Conservation (phyloP, 1,140 invertebrate species). For the Saxidomus purpurata region DNA sequence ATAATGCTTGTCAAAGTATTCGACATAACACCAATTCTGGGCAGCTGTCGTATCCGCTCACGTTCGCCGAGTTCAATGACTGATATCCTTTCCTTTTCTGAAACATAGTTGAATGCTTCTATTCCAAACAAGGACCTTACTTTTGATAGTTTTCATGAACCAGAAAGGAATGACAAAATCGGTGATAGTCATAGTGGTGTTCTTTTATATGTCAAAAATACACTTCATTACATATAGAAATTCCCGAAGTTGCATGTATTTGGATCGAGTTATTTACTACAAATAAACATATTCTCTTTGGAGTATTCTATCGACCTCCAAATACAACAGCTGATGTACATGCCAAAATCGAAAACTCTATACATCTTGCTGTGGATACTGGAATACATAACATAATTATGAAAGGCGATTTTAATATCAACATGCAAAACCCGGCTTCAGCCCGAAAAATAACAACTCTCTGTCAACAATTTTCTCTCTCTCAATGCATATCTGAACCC, state of each 20-base stretch:
- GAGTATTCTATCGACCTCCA: constrained; percentile 38
- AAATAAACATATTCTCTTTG: constrained; percentile 15
- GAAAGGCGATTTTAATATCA: constrained; percentile 5
- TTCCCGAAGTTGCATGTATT: background rate
- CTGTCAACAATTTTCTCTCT: constrained; percentile 26
- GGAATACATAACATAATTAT: constrained; percentile 1
- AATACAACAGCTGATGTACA: constrained; percentile 4
- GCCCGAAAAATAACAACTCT: constrained; percentile 19
- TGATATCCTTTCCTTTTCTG: constrained; percentile 35
- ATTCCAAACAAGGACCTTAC: no score
- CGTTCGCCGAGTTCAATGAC: background rate
- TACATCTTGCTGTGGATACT: no score
- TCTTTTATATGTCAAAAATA: constrained; percentile 18
- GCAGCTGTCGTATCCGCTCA: no score
- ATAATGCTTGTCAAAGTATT: no score
- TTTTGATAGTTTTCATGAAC: constrained; percentile 13
- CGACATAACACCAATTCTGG: no score
- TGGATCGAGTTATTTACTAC: background rate
- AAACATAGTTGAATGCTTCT: constrained; percentile 1
- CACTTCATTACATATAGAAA: constrained; percentile 1
- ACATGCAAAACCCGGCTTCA: no score
- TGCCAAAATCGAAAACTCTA: no score
- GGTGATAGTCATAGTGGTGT: constrained; percentile 22
- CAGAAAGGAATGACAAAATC: constrained; percentile 12
- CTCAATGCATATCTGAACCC: constrained; percentile 22